phyloP scores from a whole-genome alignment of 2,888 invertebrate genomes.

The Pelosia muscerda region DNA sequence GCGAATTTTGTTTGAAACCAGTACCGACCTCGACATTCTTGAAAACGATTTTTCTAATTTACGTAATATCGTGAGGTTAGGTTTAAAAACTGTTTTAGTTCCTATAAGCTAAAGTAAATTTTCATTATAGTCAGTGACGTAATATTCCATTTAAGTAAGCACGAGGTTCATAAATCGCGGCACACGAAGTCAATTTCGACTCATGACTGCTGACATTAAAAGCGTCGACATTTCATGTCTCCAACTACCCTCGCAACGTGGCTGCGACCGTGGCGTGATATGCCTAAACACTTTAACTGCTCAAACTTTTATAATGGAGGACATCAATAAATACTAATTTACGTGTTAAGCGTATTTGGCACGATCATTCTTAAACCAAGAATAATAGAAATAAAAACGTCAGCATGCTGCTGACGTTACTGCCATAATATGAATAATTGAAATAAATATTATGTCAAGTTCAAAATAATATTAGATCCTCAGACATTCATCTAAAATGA shows the following conservation, averaged over 20 bases:
- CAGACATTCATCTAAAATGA: neutral
- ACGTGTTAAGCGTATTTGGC: conserved; percentile 24
- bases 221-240: conserved; percentile 65
- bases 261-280: conserved; percentile 58
- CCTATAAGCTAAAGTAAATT: conserved; percentile 28
- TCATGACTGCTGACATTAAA: conserved; percentile 57
- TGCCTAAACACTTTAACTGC: conserved; percentile 52
- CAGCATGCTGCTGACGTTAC: neutral
- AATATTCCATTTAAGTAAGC: conserved; percentile 25
- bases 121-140: conserved; percentile 12
- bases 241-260: conserved; percentile 35
- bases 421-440: too few species aligned
- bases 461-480: too few species aligned
- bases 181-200: conserved; percentile 42
- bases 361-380: conserved; percentile 13
- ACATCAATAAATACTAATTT: conserved; percentile 53
- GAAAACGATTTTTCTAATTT: neutral
- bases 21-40: neutral
- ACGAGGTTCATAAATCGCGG: conserved; percentile 26
- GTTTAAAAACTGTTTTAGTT: neutral
- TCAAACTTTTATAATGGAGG: conserved; percentile 57
- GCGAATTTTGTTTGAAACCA: neutral
- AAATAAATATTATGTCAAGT: too few species aligned
- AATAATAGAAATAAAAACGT: conserved; percentile 13
- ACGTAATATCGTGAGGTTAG: neutral